Evolutionary conservation across 30 jellyfish, hydroid and myxozoan species (phyloP), one percentile per base, ranked within the genome.

Genomic region (Aurelia sp.): DNA sequence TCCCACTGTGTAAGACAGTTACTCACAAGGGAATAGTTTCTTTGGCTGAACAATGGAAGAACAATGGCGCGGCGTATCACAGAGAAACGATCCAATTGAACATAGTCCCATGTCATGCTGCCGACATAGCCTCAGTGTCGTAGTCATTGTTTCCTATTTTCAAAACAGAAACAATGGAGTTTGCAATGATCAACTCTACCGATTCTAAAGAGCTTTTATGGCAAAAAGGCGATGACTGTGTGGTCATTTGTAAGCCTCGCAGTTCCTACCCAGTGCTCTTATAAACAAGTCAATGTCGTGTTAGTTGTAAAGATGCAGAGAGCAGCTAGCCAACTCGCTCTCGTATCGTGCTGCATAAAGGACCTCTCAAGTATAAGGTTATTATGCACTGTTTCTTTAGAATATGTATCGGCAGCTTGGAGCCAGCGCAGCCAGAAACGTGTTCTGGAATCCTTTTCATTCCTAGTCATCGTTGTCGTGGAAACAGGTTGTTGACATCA

Each of bases 1-100:
- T 78, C 96, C 96, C 89, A 87, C 96, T 78, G 96, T 65, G 90
- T 67, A 87, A 87, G 96, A 87, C 91, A 76, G 96, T 87, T 76
- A 87, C 87, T 72, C 93, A 84, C 72, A 82, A 85, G 91, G 91
- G 86, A 55, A 70, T 70, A 68, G 52, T 62, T 84, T 84, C 87
- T 72, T 84, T 84, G 82, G 87, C 79, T 65, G 82, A 62, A 84
- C 87, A 84, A 84, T 71, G 74, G 66, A 7, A 13, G 55, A 65
- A 84, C 93, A 84, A 84, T 71, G 87, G 23, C 61, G 93, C 93
- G 93, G 93, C 64, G 87, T 3, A 59, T 50, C 93, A 84, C 87
- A 84, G 93, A 84, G 93, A 84, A 74, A 73, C 78, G 87, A 84
- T 84, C 93, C 86, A 73, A 84, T 84, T 84, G 93, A 84, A 44